These are phyloP conservation scores for Copidosoma aretas DNA, from an alignment of 2,888 invertebrate genomes.

Conservation along the genomic window DNA sequence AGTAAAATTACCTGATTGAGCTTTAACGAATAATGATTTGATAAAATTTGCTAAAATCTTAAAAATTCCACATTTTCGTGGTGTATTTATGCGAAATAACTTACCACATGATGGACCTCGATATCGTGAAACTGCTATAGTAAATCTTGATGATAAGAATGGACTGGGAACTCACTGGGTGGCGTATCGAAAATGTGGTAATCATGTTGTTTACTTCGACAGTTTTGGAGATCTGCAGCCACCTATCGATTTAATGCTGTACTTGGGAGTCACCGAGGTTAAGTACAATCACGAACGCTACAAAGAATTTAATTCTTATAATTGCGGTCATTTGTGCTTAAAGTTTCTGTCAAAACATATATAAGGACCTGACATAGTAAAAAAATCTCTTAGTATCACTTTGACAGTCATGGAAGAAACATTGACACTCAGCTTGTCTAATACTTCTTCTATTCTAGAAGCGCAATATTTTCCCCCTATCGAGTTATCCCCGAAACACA, in stretches of 20 bases:
- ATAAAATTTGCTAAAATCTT: constrained; percentile 11
- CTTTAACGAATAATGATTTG: constrained; percentile 44
- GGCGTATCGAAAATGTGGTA: constrained; percentile 32
- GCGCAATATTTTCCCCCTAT: no score
- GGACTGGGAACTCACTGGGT: constrained; percentile 20
- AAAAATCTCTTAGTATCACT: neutral
- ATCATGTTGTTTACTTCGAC: constrained; percentile 37
- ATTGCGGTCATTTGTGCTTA: no score
- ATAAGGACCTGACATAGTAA: neutral
- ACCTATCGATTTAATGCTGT: no score
- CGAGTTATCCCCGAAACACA: no score
- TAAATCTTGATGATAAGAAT: no score
- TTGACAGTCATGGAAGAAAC: constrained; percentile 2
- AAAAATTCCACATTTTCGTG: constrained; percentile 31
- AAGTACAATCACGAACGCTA: neutral
- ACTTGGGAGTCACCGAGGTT: constrained; percentile 22
- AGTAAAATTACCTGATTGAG: constrained; percentile 38
- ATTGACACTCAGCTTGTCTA: no score
- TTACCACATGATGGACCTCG: constrained; percentile 25
- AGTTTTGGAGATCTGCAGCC: constrained; percentile 6
- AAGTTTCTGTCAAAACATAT: no score
- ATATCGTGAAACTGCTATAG: constrained; percentile 33
- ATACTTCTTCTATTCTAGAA: neutral
- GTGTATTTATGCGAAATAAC: no score
- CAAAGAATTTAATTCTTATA: neutral